phyloP scores from a whole-genome alignment of 2,113 vertebrate genomes.

The Gorsachius goisagi region DNA sequence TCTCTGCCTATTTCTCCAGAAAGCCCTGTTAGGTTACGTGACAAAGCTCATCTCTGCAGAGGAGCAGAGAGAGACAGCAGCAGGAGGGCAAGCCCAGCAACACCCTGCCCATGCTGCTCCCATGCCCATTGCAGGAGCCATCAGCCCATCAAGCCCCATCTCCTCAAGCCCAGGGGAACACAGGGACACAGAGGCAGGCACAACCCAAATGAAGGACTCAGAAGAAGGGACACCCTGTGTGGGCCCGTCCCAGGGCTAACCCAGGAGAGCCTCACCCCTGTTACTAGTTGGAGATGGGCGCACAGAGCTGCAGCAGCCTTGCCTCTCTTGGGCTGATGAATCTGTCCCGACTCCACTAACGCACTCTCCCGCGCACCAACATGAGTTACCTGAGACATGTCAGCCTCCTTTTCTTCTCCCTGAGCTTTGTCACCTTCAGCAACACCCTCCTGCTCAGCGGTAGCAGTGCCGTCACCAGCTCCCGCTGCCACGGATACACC shows the following conservation, averaged over 20 bases:
- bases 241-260: not conserved
- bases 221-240: not conserved
- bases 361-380: not conserved
- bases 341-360: not conserved
- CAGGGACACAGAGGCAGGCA: not conserved
- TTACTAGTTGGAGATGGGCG: not conserved
- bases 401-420: constrained; percentile 64
- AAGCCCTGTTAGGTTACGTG: not conserved
- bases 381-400: constrained; percentile 49
- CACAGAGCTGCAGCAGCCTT: not conserved
- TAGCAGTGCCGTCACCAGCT: not conserved
- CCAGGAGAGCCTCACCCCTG: not conserved
- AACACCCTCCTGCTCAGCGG: constrained; percentile 5
- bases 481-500: not conserved
- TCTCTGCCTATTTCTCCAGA: not conserved
- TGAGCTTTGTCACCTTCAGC: constrained; percentile 48
- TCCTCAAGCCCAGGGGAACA: not conserved
- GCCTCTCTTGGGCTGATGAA: rapidly evolving
- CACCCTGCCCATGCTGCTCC: not conserved
- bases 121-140: not conserved
- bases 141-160: not conserved
- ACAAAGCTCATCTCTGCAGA: not conserved
- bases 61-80: not conserved
- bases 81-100: not conserved
- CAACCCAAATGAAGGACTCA: not conserved